Conservation (phyloP, 2,797 vertebrate species). For the Sebastiscus tertius region DNA sequence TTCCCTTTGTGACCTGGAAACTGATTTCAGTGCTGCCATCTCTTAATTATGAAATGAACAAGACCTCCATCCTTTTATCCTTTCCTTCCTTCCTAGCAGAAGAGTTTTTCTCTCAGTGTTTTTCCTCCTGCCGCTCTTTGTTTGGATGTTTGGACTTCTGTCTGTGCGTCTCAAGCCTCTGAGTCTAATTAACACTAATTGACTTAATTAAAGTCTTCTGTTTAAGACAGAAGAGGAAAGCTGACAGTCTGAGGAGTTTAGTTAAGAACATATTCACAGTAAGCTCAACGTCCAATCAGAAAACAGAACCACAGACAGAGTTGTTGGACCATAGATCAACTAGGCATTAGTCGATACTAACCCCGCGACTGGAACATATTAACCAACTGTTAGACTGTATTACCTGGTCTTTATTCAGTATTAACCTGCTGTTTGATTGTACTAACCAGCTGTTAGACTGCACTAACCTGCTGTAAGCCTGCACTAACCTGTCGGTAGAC, state of each 20-base stretch:
- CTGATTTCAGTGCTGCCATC: neutral
- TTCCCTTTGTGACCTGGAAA: constrained; percentile 27
- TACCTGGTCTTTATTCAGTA: too few species aligned
- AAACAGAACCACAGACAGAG: neutral
- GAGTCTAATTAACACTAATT: constrained; percentile 44
- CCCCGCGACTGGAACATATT: neutral
- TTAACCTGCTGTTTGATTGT: too few species aligned
- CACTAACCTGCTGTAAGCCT: neutral
- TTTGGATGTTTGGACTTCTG: constrained; percentile 22
- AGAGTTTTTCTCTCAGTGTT: neutral
- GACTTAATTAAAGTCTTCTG: constrained; percentile 36
- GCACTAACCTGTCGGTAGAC: neutral
- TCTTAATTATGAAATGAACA: neutral
- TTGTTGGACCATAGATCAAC: too few species aligned
- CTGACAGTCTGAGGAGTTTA: neutral
- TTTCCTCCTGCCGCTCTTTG: constrained; percentile 1
- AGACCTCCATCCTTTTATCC: neutral
- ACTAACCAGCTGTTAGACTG: neutral
- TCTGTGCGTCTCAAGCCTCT: constrained; percentile 9
- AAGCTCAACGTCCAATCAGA: neutral
- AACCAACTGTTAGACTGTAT: neutral
- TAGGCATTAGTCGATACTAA: too few species aligned
- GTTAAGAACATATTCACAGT: neutral
- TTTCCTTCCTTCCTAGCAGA: neutral
- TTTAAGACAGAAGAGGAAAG: neutral